These are phyloP conservation scores for Ictalurus furcatus DNA, from an alignment of 2,113 vertebrate genomes.

Conservation along the genomic window DNA sequence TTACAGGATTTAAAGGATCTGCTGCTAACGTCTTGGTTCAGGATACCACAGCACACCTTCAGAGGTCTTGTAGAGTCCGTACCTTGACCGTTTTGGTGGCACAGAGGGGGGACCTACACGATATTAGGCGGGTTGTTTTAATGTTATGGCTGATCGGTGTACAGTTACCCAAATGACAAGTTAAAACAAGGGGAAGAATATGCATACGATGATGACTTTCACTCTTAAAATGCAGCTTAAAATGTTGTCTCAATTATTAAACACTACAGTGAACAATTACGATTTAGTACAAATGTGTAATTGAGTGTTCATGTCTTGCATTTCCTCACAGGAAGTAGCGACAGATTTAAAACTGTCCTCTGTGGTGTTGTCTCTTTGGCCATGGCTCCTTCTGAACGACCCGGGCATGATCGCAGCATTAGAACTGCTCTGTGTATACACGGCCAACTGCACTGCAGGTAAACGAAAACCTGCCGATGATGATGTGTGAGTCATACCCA, in stretches of 20 bases:
- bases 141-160: not conserved
- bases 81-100: too few relatives aligned
- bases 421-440: slow-evolving; percentile 92
- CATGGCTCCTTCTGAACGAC: slow-evolving; percentile 87
- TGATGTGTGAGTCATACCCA: not conserved
- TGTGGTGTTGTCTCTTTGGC: slow-evolving; percentile 84
- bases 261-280: not conserved
- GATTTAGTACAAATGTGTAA: not conserved
- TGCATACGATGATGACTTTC: not conserved
- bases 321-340: slow-evolving; percentile 74
- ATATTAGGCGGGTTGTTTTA: too few relatives aligned
- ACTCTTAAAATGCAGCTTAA: not conserved
- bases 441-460: slow-evolving; percentile 84
- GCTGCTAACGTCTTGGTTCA: too few relatives aligned
- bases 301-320: not conserved
- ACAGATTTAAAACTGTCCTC: slow-evolving; percentile 77
- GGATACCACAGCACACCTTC: too few relatives aligned
- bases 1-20: too few relatives aligned
- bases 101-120: too few relatives aligned
- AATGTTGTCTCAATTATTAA: not conserved
- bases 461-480: not conserved
- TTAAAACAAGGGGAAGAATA: not conserved
- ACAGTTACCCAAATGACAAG: not conserved
- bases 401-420: slow-evolving; percentile 79
- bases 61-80: too few relatives aligned